Evolutionary conservation across 1,140 invertebrate genomes (phyloP), one percentile per base, ranked within the genome.

Genomic region (Diorhabda sublineata): DNA sequence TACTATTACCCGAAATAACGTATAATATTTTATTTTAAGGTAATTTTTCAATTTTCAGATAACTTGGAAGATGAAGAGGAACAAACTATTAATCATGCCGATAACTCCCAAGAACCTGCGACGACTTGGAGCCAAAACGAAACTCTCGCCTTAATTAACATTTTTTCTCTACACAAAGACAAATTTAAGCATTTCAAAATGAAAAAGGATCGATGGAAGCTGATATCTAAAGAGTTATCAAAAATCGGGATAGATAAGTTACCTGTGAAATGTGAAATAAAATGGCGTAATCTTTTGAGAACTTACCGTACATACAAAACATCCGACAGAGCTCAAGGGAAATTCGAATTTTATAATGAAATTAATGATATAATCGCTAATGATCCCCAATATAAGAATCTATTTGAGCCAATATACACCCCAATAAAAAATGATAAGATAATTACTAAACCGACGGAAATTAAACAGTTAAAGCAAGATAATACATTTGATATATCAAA

Each of bases 111-210:
- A 26, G 26, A 26, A 26, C 26, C 26, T 26, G 26, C 26, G 26
- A 42, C 11, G 7, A 61, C 42, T 61, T 61, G 59, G 59, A 61
- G 26, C 11, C 59, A 61, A 61, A 61, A 61, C 42, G 59, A 61
- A 61, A 61, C 59, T 41, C 41, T 61, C 11, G 59, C 59, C 4
- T 42, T 61, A 8, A 61, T 61, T 42, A 61, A 61, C 41, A 61
- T 61, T 41, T 61, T 61, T 8, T 61, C 59, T 61, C 41, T 61
- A 3, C 59, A 61, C 59, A 61, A 61, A 61, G 59, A 61, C 59
- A 61, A 61, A 61, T 61, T 60, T 42, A 60, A 42, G 26, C 42
- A 8, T 42, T 42, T 61, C 41, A 61, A 42, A 61, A 61, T 42
- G 59, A 61, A 61, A 42, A 61, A 42, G 42, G 59, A 43, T 42